Conservation (phyloP, 2,888 invertebrate genomes). For the Drosophila ezoana region DNA sequence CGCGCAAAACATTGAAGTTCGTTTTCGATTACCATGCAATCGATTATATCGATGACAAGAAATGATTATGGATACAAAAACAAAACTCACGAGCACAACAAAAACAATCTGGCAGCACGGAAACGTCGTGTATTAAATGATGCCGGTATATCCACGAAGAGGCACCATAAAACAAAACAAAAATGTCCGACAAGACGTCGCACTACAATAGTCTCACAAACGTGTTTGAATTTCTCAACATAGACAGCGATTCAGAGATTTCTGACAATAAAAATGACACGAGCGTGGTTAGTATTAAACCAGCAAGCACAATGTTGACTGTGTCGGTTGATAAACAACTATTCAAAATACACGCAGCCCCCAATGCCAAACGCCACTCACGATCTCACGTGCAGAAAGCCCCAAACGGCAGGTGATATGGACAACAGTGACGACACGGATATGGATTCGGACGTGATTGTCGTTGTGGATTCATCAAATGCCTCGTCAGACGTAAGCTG, state of each 20-base stretch:
- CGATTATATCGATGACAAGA: constrained; percentile 15
- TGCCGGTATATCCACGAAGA: constrained; percentile 27
- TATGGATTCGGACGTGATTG: constrained; percentile 31
- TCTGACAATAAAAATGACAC: not conserved
- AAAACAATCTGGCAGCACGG: constrained; percentile 28
- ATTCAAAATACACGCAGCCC: constrained; percentile 41
- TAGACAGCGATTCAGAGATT: not conserved
- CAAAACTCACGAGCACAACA: constrained; percentile 3
- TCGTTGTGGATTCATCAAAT: constrained; percentile 34
- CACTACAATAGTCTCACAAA: constrained; percentile 2
- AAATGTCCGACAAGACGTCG: constrained; percentile 29
- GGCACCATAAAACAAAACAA: not conserved
- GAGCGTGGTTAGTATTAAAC: constrained; percentile 13
- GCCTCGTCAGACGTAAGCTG: constrained; percentile 24
- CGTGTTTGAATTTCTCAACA: not conserved
- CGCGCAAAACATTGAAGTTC: not conserved
- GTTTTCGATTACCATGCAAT: not conserved
- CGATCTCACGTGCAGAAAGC: constrained; percentile 51
- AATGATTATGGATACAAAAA: not conserved
- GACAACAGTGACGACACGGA: constrained; percentile 57
- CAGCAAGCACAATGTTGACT: not conserved
- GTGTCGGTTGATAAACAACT: constrained; percentile 6
- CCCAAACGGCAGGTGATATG: constrained; percentile 53
- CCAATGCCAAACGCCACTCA: constrained; percentile 25
- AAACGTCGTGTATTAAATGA: constrained; percentile 9